These are phyloP conservation scores for Sinelater perroti DNA, from an alignment of 2,888 invertebrate genomes.

Conservation along the genomic window DNA sequence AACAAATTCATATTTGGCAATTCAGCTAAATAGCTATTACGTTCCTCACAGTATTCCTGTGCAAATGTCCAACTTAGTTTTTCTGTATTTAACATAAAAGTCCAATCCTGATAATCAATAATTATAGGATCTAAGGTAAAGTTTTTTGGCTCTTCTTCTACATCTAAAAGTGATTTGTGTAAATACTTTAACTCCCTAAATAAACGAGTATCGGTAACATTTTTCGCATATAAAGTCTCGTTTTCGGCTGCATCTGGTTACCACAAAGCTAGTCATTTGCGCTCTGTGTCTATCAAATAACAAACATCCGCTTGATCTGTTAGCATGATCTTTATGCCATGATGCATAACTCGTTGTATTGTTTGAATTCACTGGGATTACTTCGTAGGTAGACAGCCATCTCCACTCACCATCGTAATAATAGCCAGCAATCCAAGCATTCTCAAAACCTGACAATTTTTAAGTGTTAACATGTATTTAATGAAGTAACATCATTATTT, in stretches of 20 bases:
- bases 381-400: slow-evolving; percentile 17
- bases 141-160: not conserved
- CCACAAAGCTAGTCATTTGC: not conserved
- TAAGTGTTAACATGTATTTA: not conserved
- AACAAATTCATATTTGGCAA: too few relatives aligned
- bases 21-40: slow-evolving; percentile 8
- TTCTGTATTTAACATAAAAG: not conserved
- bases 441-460: slow-evolving; percentile 18
- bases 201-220: slow-evolving; percentile 9
- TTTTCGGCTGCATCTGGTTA: not conserved
- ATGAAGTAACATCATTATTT: slow-evolving; percentile 1
- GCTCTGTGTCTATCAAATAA: slow-evolving; percentile 7
- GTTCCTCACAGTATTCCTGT: not conserved
- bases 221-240: slow-evolving; percentile 20
- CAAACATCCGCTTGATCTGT: slow-evolving; percentile 15
- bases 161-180: not conserved
- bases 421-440: slow-evolving; percentile 18
- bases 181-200: not conserved
- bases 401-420: slow-evolving; percentile 12
- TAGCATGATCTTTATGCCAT: slow-evolving; percentile 8
- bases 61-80: slow-evolving; percentile 12
- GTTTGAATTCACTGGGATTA: not conserved
- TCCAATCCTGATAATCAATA: not conserved
- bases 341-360: slow-evolving; percentile 19
- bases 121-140: not conserved